phyloP scores from a whole-genome alignment of 2,113 vertebrate species.

The Argyrosomus japonicus region DNA sequence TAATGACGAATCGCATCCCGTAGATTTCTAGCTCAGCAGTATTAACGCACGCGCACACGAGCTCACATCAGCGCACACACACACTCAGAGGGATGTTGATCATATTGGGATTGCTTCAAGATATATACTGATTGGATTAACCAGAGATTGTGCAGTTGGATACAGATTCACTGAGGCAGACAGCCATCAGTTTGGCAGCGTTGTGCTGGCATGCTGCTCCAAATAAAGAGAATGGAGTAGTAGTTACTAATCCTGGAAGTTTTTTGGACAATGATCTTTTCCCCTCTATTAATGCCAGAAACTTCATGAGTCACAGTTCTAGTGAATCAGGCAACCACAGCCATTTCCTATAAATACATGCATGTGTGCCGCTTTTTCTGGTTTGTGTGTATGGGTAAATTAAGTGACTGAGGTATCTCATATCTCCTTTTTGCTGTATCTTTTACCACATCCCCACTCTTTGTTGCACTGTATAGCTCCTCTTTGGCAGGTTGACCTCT shows the following conservation, averaged over 20 bases:
- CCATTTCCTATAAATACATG: neutral
- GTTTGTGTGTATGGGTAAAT: neutral
- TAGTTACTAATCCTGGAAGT: neutral
- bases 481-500: neutral
- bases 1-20: conserved; percentile 66
- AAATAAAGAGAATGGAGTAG: neutral
- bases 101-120: conserved; percentile 48
- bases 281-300: neutral
- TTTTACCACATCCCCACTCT: conserved; percentile 14
- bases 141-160: conserved; percentile 31
- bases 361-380: too few species aligned
- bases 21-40: conserved; percentile 62
- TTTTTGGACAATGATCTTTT: neutral
- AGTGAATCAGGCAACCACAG: neutral
- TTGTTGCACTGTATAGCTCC: neutral
- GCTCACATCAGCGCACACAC: neutral
- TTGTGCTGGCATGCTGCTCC: neutral
- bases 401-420: neutral
- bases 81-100: conserved; percentile 34
- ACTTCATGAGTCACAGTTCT: neutral
- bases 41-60: neutral
- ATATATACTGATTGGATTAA: conserved; percentile 54
- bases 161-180: conserved; percentile 19
- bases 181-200: conserved; percentile 2
- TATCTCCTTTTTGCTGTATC: too few species aligned